Conservation (phyloP, 2,888 invertebrate genomes). For the Bembecia ichneumoniformis region DNA sequence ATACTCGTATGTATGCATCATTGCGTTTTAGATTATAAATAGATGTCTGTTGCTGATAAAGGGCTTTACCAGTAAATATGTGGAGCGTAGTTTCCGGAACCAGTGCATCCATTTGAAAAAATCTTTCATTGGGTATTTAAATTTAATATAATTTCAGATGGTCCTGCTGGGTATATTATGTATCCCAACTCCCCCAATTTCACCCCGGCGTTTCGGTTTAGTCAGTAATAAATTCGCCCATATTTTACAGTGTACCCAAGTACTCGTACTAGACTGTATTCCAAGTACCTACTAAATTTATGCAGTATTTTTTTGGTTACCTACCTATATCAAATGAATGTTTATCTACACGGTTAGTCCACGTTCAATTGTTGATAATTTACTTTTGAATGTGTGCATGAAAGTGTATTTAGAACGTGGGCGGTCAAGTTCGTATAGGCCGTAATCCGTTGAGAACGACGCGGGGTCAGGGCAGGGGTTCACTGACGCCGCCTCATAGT, state of each 20-base stretch:
- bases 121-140: background rate
- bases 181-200: no score
- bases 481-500: slow-evolving; percentile 25
- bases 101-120: no score
- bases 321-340: background rate
- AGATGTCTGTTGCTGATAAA: background rate
- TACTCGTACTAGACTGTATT: no score
- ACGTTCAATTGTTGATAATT: background rate
- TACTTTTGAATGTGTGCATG: background rate
- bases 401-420: slow-evolving; percentile 30
- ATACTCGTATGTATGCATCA: no score
- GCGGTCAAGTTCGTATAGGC: slow-evolving; percentile 51
- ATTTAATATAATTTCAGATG: no score
- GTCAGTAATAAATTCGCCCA: no score
- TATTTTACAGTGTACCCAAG: no score
- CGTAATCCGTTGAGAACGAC: slow-evolving; percentile 40
- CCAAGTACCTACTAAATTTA: no score
- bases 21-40: no score
- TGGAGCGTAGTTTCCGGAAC: background rate
- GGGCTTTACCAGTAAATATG: slow-evolving; percentile 14
- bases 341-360: background rate
- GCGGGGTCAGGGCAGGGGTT: slow-evolving; percentile 49
- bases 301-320: background rate
- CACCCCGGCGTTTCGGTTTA: no score
- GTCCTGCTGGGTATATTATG: no score